Base-by-base conservation (phyloP, 2,888 invertebrate species). In the Sisyra nigra region DNA sequence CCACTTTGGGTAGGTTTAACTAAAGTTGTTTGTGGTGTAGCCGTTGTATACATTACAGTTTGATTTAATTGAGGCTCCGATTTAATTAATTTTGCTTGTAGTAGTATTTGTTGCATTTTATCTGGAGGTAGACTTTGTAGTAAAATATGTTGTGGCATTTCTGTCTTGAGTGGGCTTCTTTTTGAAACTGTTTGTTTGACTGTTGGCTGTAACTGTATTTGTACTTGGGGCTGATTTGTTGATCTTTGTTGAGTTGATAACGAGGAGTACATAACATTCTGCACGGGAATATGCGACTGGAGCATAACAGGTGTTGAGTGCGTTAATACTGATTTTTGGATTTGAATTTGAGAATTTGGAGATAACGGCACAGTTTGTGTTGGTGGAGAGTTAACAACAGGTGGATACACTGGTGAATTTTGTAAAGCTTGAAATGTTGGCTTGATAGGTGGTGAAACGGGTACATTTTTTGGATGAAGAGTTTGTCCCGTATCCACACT, bases 11-110 rank as follows among this genome's bases (percentile, higher is more conserved):
- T 49, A 15, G 51, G 49, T 9, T 51, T 49, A 13, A 49, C 50
- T 17, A 54, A 52, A 19, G 48, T 46, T 14, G 54, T 54, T 31
- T 55, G 51, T n/a, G 60, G 53, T 13, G 4, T n/a, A 13, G 41
- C 41, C 24, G 65, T 62, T 11, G 69, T 66, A 48, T 71, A 71
- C 65, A 72, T 65, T 29, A 72, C 62, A 18, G 70, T 63, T 46
- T 66, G 58, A 48, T 55, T 55, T 45, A 56, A 41, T 50, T 56
- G 52, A 29, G 54, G 53, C 42, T 59, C 68, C 9, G 71, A 57
- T 53, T 67, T 71, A 9, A 73, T 63, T 45, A 76, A 60, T 60
- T 75, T 79, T 3, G 77, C 70, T 56, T 80, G 80, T 41, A 81
- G 61, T 41, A 82, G 67, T 33, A 81, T 69, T 52, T 76, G 72